These are phyloP conservation scores for Rhopalosiphum nymphaeae DNA, from an alignment of 2,888 invertebrate species.

Conservation along the genomic window DNA sequence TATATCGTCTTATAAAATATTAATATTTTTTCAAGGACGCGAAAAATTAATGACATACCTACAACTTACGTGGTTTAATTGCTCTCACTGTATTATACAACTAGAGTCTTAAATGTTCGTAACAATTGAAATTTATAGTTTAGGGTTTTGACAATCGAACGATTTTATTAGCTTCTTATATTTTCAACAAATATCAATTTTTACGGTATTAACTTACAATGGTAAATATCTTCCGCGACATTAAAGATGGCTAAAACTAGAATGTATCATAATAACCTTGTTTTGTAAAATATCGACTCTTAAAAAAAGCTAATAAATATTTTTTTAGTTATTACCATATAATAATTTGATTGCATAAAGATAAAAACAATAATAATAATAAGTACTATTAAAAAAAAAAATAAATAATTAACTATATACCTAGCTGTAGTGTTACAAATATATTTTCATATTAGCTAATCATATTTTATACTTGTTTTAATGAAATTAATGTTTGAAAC, in stretches of 20 bases:
- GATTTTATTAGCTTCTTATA: neutral
- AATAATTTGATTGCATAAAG: neutral
- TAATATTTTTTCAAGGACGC: constrained; percentile 50
- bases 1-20: constrained; percentile 39
- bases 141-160: neutral
- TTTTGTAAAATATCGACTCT: constrained; percentile 8
- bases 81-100: neutral
- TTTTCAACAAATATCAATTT: constrained; percentile 7
- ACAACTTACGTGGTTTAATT: constrained; percentile 28
- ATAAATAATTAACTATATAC: neutral
- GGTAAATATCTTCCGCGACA: neutral
- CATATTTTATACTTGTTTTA: neutral
- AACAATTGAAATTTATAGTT: constrained; percentile 12
- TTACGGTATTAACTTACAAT: neutral
- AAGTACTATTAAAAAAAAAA: neutral
- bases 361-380: neutral
- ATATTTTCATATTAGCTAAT: neutral
- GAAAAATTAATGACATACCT: constrained; percentile 41
- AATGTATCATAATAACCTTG: neutral
- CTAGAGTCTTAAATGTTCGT: neutral
- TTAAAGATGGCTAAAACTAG: neutral
- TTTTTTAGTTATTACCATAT: neutral
- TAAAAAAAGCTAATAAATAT: neutral
- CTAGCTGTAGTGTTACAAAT: neutral
- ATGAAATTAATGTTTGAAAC: neutral